Evolutionary conservation across 1,140 invertebrate species (phyloP).

Genomic region (Pogonomyrmex californicus): DNA sequence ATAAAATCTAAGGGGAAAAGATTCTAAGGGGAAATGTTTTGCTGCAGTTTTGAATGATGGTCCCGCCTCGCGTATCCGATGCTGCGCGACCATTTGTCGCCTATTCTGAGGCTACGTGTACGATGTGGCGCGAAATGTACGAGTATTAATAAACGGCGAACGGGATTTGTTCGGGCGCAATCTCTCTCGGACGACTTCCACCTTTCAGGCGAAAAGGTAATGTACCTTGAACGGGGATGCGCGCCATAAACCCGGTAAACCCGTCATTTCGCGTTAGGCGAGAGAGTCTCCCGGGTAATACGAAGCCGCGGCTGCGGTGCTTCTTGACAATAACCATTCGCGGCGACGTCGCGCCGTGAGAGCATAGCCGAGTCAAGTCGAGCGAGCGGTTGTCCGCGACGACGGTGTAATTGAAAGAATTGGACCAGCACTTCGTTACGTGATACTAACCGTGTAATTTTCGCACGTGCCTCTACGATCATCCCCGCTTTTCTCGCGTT

Average conservation of each 20-base stretch:
- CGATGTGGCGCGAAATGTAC: slow-evolving; percentile 27
- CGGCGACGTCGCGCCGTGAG: slow-evolving; percentile 28
- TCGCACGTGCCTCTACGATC: slow-evolving; percentile 38
- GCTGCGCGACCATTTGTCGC: slow-evolving; percentile 6
- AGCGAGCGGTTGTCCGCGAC: background rate
- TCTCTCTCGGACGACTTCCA: slow-evolving; percentile 55
- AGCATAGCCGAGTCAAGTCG: background rate
- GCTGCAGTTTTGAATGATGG: background rate
- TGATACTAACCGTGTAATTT: slow-evolving; percentile 58
- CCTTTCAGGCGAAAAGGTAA: slow-evolving; percentile 45
- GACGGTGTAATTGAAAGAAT: slow-evolving; percentile 66
- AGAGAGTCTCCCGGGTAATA: slow-evolving; percentile 32
- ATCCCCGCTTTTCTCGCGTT: slow-evolving; percentile 6
- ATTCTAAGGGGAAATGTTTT: background rate
- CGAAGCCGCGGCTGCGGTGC: slow-evolving; percentile 9
- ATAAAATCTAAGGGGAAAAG: background rate
- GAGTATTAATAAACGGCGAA: slow-evolving; percentile 53
- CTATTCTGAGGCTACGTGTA: slow-evolving; percentile 21
- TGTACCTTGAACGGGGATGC: slow-evolving; percentile 33
- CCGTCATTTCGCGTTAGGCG: slow-evolving; percentile 50
- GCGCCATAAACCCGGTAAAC: slow-evolving; percentile 53
- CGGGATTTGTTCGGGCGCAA: slow-evolving; percentile 45
- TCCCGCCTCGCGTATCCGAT: background rate
- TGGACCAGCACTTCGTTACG: slow-evolving; percentile 59
- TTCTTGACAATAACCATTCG: slow-evolving; percentile 55